Base-by-base conservation (phyloP, 2,888 invertebrate species). In the Cetonia aurata region DNA sequence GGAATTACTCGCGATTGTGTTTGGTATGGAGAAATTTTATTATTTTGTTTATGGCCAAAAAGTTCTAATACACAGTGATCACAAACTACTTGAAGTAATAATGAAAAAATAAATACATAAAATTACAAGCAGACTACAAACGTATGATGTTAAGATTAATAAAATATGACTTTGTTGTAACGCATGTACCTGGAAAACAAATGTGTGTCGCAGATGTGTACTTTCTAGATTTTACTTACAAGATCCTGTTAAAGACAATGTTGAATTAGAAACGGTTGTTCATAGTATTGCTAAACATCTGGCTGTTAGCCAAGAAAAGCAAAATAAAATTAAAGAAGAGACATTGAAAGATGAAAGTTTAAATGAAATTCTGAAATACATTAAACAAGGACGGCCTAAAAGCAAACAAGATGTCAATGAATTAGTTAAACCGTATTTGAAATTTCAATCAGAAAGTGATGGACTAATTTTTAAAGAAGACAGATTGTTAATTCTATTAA, bases 291-390 rank as follows among this genome's bases (percentile, higher is more conserved):
- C 25, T 3, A 37, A 33, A 15, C 55, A 67, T 67, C n/a, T 55
- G 25, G 55, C 56, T 44, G 56, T 67, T 44, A 37, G 55, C n/a
- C 25, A 25, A 55, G 33, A 13, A 13, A 55, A 25, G 31, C 6
- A 8, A 33, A n/a, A 55, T 31, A 55, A 31, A 31, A 55, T 55
- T 31, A 55, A 31, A 55, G 31, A 50, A 15, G 13, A 55, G 55
- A 55, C 44, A 44, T 13, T 44, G 6, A 44, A 44, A 6, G 6
- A 44, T 44, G 37, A 67, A 17, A 67, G 67, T 42, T 10, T 75
- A 50, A 77, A 80, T 4, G 19, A 52, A 12, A 19, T 78, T 73
- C 67, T 79, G 15, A 80, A 79, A 48, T 69, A 74, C 56, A 59
- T 75, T 50, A 55, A 72, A 48, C 67, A 33, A 19, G 31, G 56